Conservation (phyloP, 2,888 invertebrate species). For the Drosophila maculinotata region DNA sequence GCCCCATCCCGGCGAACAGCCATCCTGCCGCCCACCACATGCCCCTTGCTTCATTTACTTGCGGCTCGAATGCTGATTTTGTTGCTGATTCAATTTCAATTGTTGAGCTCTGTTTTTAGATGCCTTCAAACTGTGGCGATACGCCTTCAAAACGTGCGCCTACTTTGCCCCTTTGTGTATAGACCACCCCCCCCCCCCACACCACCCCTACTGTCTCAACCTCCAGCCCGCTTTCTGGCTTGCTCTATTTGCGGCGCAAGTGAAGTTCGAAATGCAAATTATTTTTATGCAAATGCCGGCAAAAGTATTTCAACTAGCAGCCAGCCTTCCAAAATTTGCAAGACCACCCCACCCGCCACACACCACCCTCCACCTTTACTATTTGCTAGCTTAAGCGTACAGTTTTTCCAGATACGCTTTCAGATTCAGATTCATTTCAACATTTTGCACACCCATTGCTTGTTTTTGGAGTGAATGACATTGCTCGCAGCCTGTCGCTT, state of each 20-base stretch:
- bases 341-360: no score
- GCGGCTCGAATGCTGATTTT: conserved; percentile 70
- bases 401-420: conserved; percentile 15
- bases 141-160: conserved; percentile 46
- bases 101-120: conserved; percentile 60
- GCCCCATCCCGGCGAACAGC: not conserved
- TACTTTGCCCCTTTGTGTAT: not conserved
- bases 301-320: conserved; percentile 67
- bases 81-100: conserved; percentile 73
- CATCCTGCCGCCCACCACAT: not conserved
- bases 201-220: not conserved
- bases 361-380: not conserved
- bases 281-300: conserved; percentile 68
- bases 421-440: conserved; percentile 59
- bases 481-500: conserved; percentile 64
- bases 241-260: conserved; percentile 21
- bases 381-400: conserved; percentile 20
- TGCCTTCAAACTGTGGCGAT: conserved; percentile 18
- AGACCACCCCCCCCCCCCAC: no score
- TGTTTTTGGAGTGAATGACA: conserved; percentile 66
- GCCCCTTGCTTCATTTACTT: conserved; percentile 60
- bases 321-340: conserved; percentile 9
- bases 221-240: not conserved
- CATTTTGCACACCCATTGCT: conserved; percentile 66
- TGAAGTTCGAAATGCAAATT: conserved; percentile 70